Evolutionary conservation across 2,888 invertebrate species (phyloP).

Genomic region (Agrypnus murinus): DNA sequence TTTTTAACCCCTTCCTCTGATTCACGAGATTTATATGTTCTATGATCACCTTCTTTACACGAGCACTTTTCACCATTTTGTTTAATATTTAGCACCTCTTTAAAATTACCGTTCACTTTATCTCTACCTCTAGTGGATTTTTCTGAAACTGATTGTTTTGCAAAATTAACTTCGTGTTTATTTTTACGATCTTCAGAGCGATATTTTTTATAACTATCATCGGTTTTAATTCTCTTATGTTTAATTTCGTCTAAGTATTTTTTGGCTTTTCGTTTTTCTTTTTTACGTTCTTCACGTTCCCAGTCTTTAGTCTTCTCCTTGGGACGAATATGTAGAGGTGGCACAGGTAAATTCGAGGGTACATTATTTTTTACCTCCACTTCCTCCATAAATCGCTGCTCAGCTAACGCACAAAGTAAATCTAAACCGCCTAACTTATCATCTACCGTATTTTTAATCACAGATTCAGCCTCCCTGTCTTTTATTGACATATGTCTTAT

Average conservation of each 20-base stretch:
- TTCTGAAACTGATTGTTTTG: conserved; percentile 47
- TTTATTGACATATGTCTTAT: conserved; percentile 66
- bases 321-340: conserved; percentile 22
- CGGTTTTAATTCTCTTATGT: conserved; percentile 67
- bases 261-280: conserved; percentile 71
- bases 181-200: conserved; percentile 57
- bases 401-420: conserved; percentile 87
- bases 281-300: conserved; percentile 63
- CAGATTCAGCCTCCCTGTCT: conserved; percentile 71
- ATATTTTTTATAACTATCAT: conserved; percentile 57
- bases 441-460: conserved; percentile 68
- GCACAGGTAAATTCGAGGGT: conserved; percentile 25
- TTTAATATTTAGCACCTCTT: conserved; percentile 29
- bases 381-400: conserved; percentile 88
- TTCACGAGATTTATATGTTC: conserved; percentile 68
- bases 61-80: conserved; percentile 56
- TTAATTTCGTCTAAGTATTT: conserved; percentile 66
- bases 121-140: conserved; percentile 25
- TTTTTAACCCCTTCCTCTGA: conserved; percentile 69
- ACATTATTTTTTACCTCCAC: conserved; percentile 70
- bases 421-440: conserved; percentile 80
- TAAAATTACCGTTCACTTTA: conserved; percentile 43
- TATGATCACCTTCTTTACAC: conserved; percentile 62
- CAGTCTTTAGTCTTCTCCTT: conserved; percentile 56
- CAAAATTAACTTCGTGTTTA: conserved; percentile 54